phyloP scores from a whole-genome alignment of 1,140 invertebrate genomes.

The Lepidurus couesii region DNA sequence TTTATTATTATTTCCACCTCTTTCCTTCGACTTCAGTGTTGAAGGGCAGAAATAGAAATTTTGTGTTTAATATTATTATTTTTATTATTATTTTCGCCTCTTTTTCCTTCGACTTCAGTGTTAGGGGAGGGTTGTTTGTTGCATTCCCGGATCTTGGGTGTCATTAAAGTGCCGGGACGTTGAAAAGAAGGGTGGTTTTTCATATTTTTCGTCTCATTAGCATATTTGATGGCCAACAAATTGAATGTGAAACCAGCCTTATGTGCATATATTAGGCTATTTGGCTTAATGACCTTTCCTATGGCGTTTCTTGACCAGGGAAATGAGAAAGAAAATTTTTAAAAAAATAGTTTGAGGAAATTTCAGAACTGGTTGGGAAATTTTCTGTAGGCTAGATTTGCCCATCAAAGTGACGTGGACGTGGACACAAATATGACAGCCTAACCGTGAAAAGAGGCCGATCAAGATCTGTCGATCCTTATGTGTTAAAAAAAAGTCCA shows the following conservation, averaged over 20 bases:
- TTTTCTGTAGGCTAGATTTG: neutral
- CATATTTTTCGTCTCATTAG: neutral
- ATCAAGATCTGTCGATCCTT: neutral
- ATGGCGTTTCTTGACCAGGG: neutral
- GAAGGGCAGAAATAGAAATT: neutral
- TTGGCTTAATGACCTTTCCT: slow-evolving; percentile 1
- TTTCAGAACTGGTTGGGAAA: neutral
- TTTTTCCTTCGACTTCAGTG: neutral
- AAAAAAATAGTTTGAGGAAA: neutral
- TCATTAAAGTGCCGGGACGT: neutral
- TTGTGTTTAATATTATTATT: neutral
- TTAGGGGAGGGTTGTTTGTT: neutral
- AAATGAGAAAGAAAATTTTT: neutral
- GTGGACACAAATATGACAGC: slow-evolving; percentile 19
- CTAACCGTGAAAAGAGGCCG: neutral
- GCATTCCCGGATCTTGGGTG: slow-evolving; percentile 8
- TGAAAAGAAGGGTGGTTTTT: neutral
- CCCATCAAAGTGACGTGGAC: neutral
- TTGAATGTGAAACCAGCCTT: slow-evolving; percentile 15
- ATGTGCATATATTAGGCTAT: neutral
- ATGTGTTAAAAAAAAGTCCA: slow-evolving; percentile 1
- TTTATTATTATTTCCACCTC: neutral
- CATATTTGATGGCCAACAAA: slow-evolving; percentile 22
- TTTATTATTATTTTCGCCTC: neutral
- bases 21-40: neutral